These are phyloP conservation scores for Lanius ludovicianus DNA, from an alignment of 2,113 vertebrate species.

Conservation along the genomic window DNA sequence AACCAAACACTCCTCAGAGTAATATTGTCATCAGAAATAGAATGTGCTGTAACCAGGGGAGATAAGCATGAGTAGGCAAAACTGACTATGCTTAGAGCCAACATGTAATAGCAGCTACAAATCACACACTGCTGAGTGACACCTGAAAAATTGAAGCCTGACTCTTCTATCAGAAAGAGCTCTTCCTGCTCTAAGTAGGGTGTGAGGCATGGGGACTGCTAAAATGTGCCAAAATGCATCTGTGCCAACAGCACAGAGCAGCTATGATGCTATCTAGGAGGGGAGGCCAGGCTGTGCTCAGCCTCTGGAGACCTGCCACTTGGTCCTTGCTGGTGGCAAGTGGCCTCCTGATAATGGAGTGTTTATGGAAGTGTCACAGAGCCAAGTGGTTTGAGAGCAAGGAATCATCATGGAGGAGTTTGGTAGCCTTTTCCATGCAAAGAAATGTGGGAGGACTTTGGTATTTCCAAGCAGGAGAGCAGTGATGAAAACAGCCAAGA, in stretches of 20 bases:
- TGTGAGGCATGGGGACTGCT: neutral
- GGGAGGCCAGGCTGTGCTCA: neutral
- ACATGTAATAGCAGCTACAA: neutral
- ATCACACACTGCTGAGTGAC: neutral
- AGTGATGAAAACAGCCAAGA: neutral
- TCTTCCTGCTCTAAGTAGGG: neutral
- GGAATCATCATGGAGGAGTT: neutral
- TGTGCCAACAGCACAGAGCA: neutral
- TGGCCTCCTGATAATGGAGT: neutral
- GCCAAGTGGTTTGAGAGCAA: neutral
- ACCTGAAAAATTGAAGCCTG: neutral
- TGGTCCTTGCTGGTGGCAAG: neutral
- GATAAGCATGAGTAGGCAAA: slow-evolving; percentile 44
- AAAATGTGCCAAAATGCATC: neutral
- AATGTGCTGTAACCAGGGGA: slow-evolving; percentile 11
- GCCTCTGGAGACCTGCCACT: neutral
- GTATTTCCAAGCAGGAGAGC: neutral
- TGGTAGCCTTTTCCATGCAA: neutral
- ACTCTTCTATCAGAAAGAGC: neutral
- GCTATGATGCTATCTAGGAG: neutral
- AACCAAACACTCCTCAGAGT: neutral
- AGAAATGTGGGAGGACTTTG: neutral
- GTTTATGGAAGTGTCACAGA: neutral
- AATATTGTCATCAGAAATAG: slow-evolving; percentile 28
- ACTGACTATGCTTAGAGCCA: neutral